A percentile compares a stretch with the other conserved stretches of the same genome.
Evolutionary conservation across 1,140 invertebrate species (phyloP).

Genomic region (Cyphomyrmex costatus): DNA sequence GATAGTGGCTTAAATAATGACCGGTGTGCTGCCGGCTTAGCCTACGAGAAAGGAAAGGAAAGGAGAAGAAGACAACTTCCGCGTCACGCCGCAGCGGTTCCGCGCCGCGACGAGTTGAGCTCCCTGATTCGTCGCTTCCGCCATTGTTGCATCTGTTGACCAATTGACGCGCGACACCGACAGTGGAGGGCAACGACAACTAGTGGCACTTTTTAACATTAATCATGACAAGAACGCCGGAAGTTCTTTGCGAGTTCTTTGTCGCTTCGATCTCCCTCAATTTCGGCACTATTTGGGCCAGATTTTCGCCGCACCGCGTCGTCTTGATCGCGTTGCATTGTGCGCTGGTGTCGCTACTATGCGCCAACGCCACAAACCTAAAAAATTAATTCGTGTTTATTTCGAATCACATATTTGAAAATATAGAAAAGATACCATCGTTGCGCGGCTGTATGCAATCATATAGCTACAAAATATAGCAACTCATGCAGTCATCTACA

Average conservation of each 20-base stretch:
- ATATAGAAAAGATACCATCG: too few relatives aligned
- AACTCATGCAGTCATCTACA: too few relatives aligned
- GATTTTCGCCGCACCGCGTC: background rate
- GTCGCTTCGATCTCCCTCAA: background rate
- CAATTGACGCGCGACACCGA: background rate
- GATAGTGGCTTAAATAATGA: slow-evolving; percentile 12
- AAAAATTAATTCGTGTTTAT: too few relatives aligned
- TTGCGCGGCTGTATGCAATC: too few relatives aligned
- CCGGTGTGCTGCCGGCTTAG: slow-evolving; percentile 27
- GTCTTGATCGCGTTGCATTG: background rate
- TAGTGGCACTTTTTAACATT: background rate
- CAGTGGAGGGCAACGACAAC: background rate
- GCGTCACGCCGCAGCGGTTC: background rate
- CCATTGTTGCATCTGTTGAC: background rate
- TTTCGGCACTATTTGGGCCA: background rate
- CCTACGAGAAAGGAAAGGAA: background rate
- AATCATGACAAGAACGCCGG: background rate
- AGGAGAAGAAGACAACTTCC: background rate
- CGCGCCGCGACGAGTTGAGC: background rate
- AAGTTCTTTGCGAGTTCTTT: background rate
- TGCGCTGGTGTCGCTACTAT: too few relatives aligned
- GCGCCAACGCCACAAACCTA: too few relatives aligned
- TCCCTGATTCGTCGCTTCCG: background rate
- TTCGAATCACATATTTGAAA: too few relatives aligned
- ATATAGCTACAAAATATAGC: too few relatives aligned